Conservation (phyloP, 1,140 invertebrate genomes). For the Drosophila carrolli region DNA sequence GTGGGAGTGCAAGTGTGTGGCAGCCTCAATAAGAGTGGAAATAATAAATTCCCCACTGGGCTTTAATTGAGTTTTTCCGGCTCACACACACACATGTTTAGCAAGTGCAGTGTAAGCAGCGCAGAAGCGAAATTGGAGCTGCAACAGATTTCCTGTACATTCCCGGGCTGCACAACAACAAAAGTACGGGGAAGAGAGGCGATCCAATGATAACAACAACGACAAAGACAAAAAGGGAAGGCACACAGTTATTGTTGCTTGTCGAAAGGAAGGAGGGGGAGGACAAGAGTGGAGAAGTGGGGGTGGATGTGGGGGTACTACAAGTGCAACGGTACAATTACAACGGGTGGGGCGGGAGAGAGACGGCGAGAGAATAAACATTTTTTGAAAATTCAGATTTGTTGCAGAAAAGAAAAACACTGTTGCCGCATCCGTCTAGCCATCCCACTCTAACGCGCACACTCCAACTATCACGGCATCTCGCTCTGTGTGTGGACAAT, state of each 20-base stretch:
- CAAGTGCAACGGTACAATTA: constrained; percentile 38
- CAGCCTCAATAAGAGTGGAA: constrained; percentile 21
- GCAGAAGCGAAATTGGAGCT: constrained; percentile 76
- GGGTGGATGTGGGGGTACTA: constrained; percentile 8
- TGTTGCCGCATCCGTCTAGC: constrained; percentile 48
- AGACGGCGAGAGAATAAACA: constrained; percentile 3
- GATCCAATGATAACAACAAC: constrained; percentile 64
- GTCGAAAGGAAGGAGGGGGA: constrained; percentile 1
- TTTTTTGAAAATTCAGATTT: constrained; percentile 36
- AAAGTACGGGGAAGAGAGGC: neutral
- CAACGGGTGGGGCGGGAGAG: constrained; percentile 24
- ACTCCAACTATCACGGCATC: constrained; percentile 12
- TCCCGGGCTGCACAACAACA: constrained; percentile 61
- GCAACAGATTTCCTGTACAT: constrained; percentile 81
- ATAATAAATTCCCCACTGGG: constrained; percentile 42
- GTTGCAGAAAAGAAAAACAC: constrained; percentile 51
- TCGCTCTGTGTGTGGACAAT: constrained; percentile 34
- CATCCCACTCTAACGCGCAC: constrained; percentile 20
- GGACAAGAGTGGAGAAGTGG: neutral
- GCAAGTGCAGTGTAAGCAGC: constrained; percentile 70
- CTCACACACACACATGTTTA: constrained; percentile 25
- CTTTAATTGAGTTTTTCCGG: constrained; percentile 80
- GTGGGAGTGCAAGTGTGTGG: constrained; percentile 10
- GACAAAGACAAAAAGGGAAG: constrained; percentile 37
- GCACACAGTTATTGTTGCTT: constrained; percentile 41